These are phyloP conservation scores for Pteronotus mesoamericanus DNA, from an alignment of 2,797 vertebrate species.

Conservation along the genomic window DNA sequence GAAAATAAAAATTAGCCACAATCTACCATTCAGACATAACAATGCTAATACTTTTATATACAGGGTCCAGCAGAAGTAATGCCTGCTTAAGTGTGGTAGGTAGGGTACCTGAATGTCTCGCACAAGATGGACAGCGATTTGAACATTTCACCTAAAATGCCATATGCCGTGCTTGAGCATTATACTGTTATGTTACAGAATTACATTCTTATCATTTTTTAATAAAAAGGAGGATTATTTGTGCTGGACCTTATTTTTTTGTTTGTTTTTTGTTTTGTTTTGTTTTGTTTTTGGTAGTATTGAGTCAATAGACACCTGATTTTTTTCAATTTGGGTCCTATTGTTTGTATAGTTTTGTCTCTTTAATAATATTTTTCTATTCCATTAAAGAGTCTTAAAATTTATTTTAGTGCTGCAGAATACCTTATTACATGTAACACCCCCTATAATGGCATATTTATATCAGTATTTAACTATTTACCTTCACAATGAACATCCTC, in stretches of 20 bases:
- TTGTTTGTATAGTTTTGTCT: background rate
- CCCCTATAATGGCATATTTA: background rate
- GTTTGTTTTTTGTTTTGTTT: conserved; percentile 3
- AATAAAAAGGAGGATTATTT: no score
- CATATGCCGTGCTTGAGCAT: no score
- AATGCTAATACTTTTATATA: background rate
- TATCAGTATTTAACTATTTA: conserved; percentile 4
- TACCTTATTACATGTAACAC: background rate
- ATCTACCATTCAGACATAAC: background rate
- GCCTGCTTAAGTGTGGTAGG: no score
- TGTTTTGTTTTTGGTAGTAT: no score
- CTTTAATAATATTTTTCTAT: conserved; percentile 25
- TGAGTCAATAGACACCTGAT: background rate
- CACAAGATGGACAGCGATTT: no score
- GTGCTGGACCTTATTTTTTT: no score
- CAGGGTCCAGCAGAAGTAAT: no score
- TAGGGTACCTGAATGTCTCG: no score
- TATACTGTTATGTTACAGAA: no score
- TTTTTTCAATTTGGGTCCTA: background rate
- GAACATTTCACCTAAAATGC: no score
- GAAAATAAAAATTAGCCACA: background rate
- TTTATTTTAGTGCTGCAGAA: background rate
- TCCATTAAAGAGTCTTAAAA: background rate
- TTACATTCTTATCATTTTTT: no score
- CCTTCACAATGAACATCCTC: background rate